phyloP scores from a whole-genome alignment of 1,140 invertebrate species.

The Cydia amplana region DNA sequence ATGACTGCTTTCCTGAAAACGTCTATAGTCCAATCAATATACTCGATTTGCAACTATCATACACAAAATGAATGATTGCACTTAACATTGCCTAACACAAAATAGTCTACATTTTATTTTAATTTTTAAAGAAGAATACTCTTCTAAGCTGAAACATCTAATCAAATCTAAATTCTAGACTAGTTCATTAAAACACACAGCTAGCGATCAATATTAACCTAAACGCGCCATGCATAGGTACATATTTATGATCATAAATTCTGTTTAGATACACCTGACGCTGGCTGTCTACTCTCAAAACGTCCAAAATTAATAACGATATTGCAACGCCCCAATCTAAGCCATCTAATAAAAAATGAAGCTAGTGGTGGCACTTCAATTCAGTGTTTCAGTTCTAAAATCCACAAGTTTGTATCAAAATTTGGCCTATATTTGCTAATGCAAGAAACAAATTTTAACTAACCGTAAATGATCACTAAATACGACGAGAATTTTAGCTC shows the following conservation, averaged over 20 bases:
- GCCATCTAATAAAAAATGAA: slow-evolving; percentile 51
- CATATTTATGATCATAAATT: neutral
- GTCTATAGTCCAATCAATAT: neutral
- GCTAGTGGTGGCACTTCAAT: slow-evolving; percentile 48
- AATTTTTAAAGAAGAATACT: neutral
- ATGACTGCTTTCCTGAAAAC: neutral
- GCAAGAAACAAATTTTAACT: neutral
- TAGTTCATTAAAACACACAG: slow-evolving; percentile 6
- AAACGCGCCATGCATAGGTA: neutral
- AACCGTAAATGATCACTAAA: slow-evolving; percentile 14
- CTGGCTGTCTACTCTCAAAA: neutral
- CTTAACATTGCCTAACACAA: neutral
- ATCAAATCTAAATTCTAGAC: neutral
- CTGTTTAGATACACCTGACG: neutral
- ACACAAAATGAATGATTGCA: neutral
- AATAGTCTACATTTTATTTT: neutral
- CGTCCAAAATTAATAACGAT: slow-evolving; percentile 6
- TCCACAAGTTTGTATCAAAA: slow-evolving; percentile 2
- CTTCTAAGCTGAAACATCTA: neutral
- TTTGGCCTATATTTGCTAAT: no score
- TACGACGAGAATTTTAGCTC: no score
- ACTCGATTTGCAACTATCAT: neutral
- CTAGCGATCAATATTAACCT: slow-evolving; percentile 1
- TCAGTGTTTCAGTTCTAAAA: slow-evolving; percentile 32
- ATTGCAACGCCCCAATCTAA: slow-evolving; percentile 46